phyloP scores from a whole-genome alignment of 2,888 invertebrate species.

The Panopea generosa region DNA sequence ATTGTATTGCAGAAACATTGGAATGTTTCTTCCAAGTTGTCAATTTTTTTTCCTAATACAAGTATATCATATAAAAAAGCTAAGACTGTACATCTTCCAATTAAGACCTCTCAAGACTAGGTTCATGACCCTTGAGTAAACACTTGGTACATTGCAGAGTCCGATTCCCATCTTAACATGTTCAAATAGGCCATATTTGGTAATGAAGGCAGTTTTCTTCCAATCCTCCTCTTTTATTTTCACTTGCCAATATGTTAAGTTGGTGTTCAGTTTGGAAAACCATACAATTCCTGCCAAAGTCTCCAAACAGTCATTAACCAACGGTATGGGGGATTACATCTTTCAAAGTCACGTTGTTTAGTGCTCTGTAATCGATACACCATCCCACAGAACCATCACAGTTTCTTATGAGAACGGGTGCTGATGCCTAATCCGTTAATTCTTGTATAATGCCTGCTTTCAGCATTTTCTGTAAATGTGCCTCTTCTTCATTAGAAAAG shows the following conservation, averaged over 20 bases:
- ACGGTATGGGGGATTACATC: slow-evolving; percentile 43
- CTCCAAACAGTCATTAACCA: slow-evolving; percentile 46
- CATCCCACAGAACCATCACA: slow-evolving; percentile 38
- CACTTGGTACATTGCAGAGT: slow-evolving; percentile 57
- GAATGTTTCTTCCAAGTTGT: slow-evolving; percentile 36
- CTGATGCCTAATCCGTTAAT: slow-evolving; percentile 48
- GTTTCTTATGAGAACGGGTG: slow-evolving; percentile 42
- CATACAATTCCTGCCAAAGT: slow-evolving; percentile 33
- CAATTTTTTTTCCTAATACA: slow-evolving; percentile 49
- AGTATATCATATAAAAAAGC: slow-evolving; percentile 63
- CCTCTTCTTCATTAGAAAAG: slow-evolving; percentile 50
- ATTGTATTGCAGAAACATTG: slow-evolving; percentile 39
- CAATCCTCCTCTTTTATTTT: slow-evolving; percentile 30
- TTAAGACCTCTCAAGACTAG: slow-evolving; percentile 1
- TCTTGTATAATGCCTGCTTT: slow-evolving; percentile 37
- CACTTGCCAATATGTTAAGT: slow-evolving; percentile 52
- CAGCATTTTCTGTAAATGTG: slow-evolving; percentile 40
- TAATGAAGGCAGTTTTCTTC: slow-evolving; percentile 64
- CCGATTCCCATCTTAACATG: slow-evolving; percentile 59
- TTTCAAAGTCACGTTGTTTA: slow-evolving; percentile 44
- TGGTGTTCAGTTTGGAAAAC: slow-evolving; percentile 54
- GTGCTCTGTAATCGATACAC: slow-evolving; percentile 50
- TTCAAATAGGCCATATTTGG: slow-evolving; percentile 61
- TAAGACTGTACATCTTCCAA: slow-evolving; percentile 43
- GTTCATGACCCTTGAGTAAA: slow-evolving; percentile 17